Evolutionary conservation across 2,113 vertebrate species (phyloP).

Genomic region (Cyanocitta stelleri): DNA sequence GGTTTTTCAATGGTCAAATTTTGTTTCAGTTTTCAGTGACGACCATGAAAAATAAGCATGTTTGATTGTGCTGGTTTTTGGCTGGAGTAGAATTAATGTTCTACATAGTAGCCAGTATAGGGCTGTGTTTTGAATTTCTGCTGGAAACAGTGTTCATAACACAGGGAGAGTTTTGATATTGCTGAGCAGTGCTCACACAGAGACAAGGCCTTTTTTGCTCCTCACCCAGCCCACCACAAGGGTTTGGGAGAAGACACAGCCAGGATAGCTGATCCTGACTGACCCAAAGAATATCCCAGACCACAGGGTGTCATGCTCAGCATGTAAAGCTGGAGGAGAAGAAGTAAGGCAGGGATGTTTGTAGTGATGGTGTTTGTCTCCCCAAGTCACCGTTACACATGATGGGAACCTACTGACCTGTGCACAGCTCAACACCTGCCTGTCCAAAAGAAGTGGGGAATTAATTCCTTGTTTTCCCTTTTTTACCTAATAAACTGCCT

Average conservation of each 20-base stretch:
- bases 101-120: fast-evolving
- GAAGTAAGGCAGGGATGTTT: fast-evolving
- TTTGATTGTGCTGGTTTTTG: neutral
- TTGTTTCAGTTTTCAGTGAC: neutral
- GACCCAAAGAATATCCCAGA: too few relatives aligned
- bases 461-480: neutral
- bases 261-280: neutral
- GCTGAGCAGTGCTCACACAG: neutral
- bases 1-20: neutral
- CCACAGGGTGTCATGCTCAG: fast-evolving
- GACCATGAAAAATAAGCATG: fast-evolving
- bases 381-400: fast-evolving
- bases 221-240: neutral
- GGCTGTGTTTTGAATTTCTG: neutral
- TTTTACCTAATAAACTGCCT: neutral
- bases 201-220: neutral
- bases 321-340: fast-evolving
- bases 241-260: fast-evolving
- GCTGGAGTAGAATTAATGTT: neutral
- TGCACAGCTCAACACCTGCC: neutral
- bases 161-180: neutral
- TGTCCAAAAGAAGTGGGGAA: neutral
- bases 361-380: neutral
- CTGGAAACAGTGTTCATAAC: neutral
- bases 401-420: neutral